A percentile compares a stretch with the other conserved stretches of the same genome.
Evolutionary conservation across 2,113 vertebrate species (phyloP).

Genomic region (Symphodus melops): DNA sequence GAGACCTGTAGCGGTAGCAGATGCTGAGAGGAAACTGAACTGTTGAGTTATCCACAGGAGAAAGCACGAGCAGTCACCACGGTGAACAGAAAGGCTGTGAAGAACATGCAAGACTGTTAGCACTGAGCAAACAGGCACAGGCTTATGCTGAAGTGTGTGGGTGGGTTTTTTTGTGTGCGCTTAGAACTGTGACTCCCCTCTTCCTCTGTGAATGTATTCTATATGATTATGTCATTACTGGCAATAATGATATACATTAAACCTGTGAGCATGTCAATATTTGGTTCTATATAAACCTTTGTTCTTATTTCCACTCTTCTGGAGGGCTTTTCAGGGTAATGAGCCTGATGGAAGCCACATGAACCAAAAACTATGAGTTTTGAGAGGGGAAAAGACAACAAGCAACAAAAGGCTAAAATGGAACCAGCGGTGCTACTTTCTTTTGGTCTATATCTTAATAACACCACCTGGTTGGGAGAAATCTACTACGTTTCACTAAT

Average conservation of each 20-base stretch:
- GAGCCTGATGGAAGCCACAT: no score
- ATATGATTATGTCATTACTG: not conserved
- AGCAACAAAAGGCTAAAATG: no score
- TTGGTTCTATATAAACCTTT: no score
- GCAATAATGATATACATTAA: not conserved
- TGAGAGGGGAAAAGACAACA: no score
- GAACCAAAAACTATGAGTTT: no score
- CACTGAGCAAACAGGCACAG: not conserved
- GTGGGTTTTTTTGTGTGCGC: not conserved
- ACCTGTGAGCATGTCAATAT: no score
- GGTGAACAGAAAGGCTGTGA: slow-evolving; percentile 37
- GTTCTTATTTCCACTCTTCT: no score
- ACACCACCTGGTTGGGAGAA: no score
- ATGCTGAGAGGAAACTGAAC: slow-evolving; percentile 43
- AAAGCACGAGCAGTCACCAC: slow-evolving; percentile 39
- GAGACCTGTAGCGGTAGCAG: slow-evolving; percentile 31
- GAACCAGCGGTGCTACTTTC: no score
- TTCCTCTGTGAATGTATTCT: not conserved
- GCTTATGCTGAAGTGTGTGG: not conserved
- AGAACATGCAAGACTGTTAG: slow-evolving; percentile 18
- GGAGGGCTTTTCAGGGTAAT: no score
- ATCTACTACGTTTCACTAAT: no score
- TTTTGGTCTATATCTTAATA: no score
- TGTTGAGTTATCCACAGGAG: slow-evolving; percentile 41
- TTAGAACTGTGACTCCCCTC: not conserved